Base-by-base conservation (phyloP, 2,113 vertebrate species). In the Lonchura striata region DNA sequence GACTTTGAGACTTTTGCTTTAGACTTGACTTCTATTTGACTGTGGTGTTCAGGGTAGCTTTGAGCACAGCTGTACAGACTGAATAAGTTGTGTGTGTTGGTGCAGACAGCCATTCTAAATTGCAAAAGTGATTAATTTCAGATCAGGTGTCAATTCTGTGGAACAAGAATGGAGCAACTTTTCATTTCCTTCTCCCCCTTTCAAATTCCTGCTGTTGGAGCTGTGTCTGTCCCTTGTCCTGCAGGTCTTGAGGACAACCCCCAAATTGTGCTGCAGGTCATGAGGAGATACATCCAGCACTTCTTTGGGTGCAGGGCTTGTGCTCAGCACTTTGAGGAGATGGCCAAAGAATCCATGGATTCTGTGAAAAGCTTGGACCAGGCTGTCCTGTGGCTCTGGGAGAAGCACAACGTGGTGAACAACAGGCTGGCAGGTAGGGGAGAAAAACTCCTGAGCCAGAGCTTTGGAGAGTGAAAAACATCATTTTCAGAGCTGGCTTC, bases 221-320 rank as follows among this genome's bases (percentile, higher is more conserved):
- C 63, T 59, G 0, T 28, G 22, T 39, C 39, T 60, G 3, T 83
- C 25, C 1, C 47, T 28, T 57, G 12, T 44, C 64, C 16, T 10
- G 14, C 0, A 99, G 99, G 98, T 11, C 95, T 99, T 4, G 98
- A 98, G 82, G 97, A 92, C 3, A 96, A 97, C 91, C 98, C 98
- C 1, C 97, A 97, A 1, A 95, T 95, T 0, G 98, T 99, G n/a
- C 98, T 99, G 47, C 98, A 98, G 97, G 91, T 97, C 19, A 97
- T 99, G 98, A 97, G 98, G 22, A 95, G 87, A 14, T 99, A 99
- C 92, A 86, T 99, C 35, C 89, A 74, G 7, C 98, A 98, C 22
- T 99, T 99, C 74, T 99, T 99, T 13, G 99, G 99, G 5, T 99
- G 99, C 37, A 96, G 93, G 77, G 98, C 98, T 28, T 99, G 99